These are phyloP conservation scores for Caenorhabditis virilis DNA, from an alignment of 2,888 invertebrate genomes.

Conservation along the genomic window DNA sequence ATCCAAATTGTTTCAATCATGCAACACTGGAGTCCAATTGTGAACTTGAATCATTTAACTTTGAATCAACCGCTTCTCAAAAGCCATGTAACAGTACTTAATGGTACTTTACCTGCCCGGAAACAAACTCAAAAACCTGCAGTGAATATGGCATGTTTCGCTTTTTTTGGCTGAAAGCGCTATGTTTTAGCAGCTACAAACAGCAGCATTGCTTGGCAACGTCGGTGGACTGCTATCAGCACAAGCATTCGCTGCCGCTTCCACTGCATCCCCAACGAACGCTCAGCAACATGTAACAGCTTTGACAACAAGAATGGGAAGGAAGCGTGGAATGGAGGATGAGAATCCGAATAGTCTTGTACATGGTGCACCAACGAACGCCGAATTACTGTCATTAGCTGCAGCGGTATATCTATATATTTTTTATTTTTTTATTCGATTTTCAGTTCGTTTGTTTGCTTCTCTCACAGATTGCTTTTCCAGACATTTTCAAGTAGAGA, in stretches of 20 bases:
- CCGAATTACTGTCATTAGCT: conserved; percentile 28
- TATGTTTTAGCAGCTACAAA: conserved; percentile 61
- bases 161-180: conserved; percentile 52
- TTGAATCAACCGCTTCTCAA: too few relatives aligned
- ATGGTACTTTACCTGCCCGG: too few relatives aligned
- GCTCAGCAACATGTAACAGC: conserved; percentile 9
- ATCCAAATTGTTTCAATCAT: too few relatives aligned
- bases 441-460: too few relatives aligned
- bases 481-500: too few relatives aligned
- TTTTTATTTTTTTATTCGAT: conserved; percentile 4
- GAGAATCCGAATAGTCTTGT: conserved; percentile 24
- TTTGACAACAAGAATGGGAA: conserved; percentile 18
- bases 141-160: neutral
- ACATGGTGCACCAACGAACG: conserved; percentile 14
- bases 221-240: conserved; percentile 32
- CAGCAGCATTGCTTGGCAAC: conserved; percentile 49
- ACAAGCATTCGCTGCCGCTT: conserved; percentile 32
- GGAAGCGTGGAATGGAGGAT: conserved; percentile 36
- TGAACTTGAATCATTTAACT: too few relatives aligned
- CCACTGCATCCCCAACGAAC: conserved; percentile 23
- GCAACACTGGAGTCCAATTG: too few relatives aligned
- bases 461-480: too few relatives aligned
- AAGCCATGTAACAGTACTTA: too few relatives aligned
- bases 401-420: conserved; percentile 38
- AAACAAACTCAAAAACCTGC: neutral